Base-by-base conservation (phyloP, 2,113 vertebrate species). In the Actenoides hombroni region DNA sequence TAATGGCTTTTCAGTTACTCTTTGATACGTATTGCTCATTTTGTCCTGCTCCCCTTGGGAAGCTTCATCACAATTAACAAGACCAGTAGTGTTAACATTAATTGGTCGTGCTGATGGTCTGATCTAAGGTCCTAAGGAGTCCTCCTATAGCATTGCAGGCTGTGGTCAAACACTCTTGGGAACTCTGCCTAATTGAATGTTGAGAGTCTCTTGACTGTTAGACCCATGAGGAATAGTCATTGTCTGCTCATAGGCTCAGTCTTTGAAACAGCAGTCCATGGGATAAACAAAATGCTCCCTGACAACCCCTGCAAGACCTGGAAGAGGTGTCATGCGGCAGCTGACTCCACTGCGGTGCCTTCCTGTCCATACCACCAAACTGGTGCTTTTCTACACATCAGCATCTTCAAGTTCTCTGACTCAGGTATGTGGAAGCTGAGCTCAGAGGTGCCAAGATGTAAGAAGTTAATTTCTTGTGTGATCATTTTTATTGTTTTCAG, bases 21-120 rank as follows among this genome's bases (percentile, higher is more conserved):
- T 95, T 91, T 89, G 74, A 94, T 96, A 83, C 35, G 81, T 86
- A 49, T 92, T 94, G 88, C 80, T 94, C 90, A 89, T 94, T 96
- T 91, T 96, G 90, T 24, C 65, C 44, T 11, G 42, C 33, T 91
- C 84, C 96, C 88, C 86, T 57, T 53, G 88, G 86, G 89, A 83
- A 96, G 29, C 64, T 91, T 42, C 88, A 80, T 95, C 74, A 85
- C 78, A 83, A 49, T 83, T 94, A 96, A 87, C 83, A 65, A 95
- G 93, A 49, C 59, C 90, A 61, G 88, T 35, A 71, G 56, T 3
- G 0, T 51, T 83, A 40, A 65, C 88, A 75, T 82, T 93, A 95
- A 96, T 95, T 96, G 92, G 64, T 79, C 7, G 1, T 79, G 77
- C 70, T 82, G 77, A 92, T 92, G 94, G 91, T 69, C 83, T 95